Base-by-base conservation (phyloP, 1,140 invertebrate species). In the Tetranychus cinnabarinus region DNA sequence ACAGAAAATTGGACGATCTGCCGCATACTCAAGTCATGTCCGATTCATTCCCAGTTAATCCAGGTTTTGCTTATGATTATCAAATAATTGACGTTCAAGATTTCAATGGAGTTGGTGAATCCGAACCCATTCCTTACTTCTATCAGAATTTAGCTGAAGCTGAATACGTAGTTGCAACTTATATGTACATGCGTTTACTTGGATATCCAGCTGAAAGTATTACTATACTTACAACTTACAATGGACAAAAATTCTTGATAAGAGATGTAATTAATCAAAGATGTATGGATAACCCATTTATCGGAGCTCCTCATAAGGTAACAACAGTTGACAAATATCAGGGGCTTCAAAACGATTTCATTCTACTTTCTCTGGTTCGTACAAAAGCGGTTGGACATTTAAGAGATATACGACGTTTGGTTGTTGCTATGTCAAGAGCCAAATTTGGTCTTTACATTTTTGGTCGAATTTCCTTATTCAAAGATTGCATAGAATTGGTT, bases 111-210 rank as follows among this genome's bases (percentile, higher is more conserved):
- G 80, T 88, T 23, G 95, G 96, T 0, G 96, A 99, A 74, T 86
- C 87, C 12, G 92, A 97, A 71, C 96, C 96, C 1, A 93, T 87
- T 74, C 91, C 93, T 0, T 97, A 93, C 72, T 99, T 98, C 70
- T 98, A 96, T 74, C 91, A 95, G 82, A 99, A 99, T 78, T 76
- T 99, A 23, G 93, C 89, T 1, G 96, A 99, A 76, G 96, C 96
- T 0, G 96, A 99, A 70, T 99, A 95, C 72, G 84, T 92, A 62
- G 92, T 97, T 0, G 92, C 90, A 0, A 80, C 92, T 1, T 99
- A 90, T 70, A 98, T 96, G 89, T 99, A 92, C 70, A 98, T 99
- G 95, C 75, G 96, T 60, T 74, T 99, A 3, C 73, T 97, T 36
- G 95, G 95, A 0, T 99, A 97, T 78, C 91, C 95, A 0, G 88